phyloP scores from a whole-genome alignment of 2,797 vertebrate species.

The Ctenopoma kingsleyae region DNA sequence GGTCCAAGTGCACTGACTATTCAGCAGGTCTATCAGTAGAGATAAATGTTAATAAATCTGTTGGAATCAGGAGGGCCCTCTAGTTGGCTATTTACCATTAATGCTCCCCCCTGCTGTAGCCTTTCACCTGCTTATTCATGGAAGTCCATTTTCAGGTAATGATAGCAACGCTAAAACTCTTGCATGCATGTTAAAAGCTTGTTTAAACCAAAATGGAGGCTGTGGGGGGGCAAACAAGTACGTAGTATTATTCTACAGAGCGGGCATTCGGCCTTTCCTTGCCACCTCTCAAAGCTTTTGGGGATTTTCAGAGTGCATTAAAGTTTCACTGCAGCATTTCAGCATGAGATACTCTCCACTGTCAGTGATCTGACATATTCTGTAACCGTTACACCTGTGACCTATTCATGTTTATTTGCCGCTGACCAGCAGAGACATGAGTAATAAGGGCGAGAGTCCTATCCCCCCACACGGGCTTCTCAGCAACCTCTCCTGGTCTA shows the following conservation, averaged over 20 bases:
- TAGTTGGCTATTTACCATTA: conserved; percentile 64
- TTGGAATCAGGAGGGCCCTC: conserved; percentile 59
- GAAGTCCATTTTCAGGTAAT: conserved; percentile 65
- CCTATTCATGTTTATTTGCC: conserved; percentile 59
- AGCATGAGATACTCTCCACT: conserved; percentile 28
- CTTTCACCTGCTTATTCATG: conserved; percentile 62
- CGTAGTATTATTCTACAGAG: conserved; percentile 36
- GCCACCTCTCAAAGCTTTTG: conserved; percentile 16
- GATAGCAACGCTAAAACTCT: conserved; percentile 56
- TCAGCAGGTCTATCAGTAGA: conserved; percentile 33
- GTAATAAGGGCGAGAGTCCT: conserved; percentile 52
- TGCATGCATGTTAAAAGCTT: conserved; percentile 69
- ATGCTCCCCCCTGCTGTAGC: conserved; percentile 47
- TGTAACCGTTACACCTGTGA: conserved; percentile 67
- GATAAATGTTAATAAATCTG: conserved; percentile 64
- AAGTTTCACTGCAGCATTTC: conserved; percentile 26
- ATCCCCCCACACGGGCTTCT: conserved; percentile 42
- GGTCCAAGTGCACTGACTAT: conserved; percentile 22
- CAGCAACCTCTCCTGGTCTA: conserved; percentile 56
- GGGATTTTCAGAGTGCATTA: conserved; percentile 22
- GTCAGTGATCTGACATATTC: conserved; percentile 50
- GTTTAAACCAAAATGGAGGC: conserved; percentile 64
- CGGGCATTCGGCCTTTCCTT: conserved; percentile 30
- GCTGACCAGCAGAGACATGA: conserved; percentile 52
- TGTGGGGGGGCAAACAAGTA: conserved; percentile 31